Evolutionary conservation across 2,113 vertebrate genomes (phyloP).

Genomic region (Ochotona princeps): DNA sequence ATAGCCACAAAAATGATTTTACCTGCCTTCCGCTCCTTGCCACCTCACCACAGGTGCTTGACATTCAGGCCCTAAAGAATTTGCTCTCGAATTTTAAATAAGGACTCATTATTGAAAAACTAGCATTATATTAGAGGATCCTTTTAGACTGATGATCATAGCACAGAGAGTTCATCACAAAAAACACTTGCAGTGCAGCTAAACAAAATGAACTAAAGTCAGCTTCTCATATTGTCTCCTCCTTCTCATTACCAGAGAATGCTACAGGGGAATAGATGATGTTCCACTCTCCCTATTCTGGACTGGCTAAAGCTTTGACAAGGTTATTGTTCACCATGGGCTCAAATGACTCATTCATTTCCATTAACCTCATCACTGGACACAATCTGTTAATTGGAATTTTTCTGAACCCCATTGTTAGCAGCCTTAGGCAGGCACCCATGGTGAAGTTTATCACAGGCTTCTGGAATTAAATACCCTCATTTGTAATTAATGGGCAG

Average conservation of each 20-base stretch:
- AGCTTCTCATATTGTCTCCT: conserved; percentile 63
- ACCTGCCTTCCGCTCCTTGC: background rate
- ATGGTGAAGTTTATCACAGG: conserved; percentile 44
- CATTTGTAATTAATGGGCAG: conserved; percentile 63
- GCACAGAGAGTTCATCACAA: background rate
- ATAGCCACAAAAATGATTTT: conserved; percentile 24
- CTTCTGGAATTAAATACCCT: conserved; percentile 57
- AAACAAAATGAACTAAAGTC: conserved; percentile 10
- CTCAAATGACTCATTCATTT: conserved; percentile 74
- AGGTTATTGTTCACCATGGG: conserved; percentile 78
- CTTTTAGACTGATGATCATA: conserved; percentile 39
- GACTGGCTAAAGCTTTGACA: conserved; percentile 74
- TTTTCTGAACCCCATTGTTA: conserved; percentile 69
- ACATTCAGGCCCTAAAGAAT: conserved; percentile 27
- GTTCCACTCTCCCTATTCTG: conserved; percentile 35
- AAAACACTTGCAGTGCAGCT: background rate
- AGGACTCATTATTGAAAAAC: background rate
- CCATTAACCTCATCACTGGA: conserved; percentile 79
- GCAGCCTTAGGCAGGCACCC: background rate
- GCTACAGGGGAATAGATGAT: conserved; percentile 64
- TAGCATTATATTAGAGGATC: background rate
- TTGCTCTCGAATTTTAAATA: conserved; percentile 10
- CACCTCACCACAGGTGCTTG: background rate
- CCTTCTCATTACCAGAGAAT: conserved; percentile 64
- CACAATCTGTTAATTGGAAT: conserved; percentile 73